Evolutionary conservation across 2,797 vertebrate species (phyloP).

Genomic region (Arremon aurantiirostris): DNA sequence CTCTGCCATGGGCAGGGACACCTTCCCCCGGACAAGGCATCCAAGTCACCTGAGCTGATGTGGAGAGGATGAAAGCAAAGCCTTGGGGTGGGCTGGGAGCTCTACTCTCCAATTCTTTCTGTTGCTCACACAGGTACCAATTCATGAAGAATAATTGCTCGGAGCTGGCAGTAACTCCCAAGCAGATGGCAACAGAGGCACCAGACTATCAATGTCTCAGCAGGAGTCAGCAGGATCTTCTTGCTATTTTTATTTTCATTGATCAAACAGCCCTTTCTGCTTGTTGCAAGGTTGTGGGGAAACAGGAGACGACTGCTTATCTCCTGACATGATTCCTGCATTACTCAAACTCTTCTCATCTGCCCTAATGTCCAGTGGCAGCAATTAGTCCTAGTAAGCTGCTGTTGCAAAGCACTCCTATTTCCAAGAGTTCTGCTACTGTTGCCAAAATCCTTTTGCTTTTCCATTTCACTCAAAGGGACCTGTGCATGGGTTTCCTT

Average conservation of each 20-base stretch:
- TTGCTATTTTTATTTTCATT: not conserved
- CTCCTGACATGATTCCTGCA: not conserved
- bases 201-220: not conserved
- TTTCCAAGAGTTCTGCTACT: not conserved
- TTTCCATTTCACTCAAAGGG: not conserved
- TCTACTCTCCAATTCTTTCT: not conserved
- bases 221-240: not conserved
- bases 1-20: not conserved
- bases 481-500: not conserved
- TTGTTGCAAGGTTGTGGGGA: not conserved
- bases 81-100: not conserved
- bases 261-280: not conserved
- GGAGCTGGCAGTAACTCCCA: not conserved
- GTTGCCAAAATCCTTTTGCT: not conserved
- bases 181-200: not conserved
- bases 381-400: conserved; percentile 3
- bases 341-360: not conserved
- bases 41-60: not conserved
- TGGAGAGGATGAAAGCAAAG: not conserved
- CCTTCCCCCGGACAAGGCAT: not conserved
- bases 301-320: not conserved
- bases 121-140: conserved; percentile 4
- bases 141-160: not conserved
- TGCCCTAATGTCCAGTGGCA: not conserved
- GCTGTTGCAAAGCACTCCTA: not conserved